These are phyloP conservation scores for Philopedon plagiatum DNA, from an alignment of 2,888 invertebrate species.

Conservation along the genomic window DNA sequence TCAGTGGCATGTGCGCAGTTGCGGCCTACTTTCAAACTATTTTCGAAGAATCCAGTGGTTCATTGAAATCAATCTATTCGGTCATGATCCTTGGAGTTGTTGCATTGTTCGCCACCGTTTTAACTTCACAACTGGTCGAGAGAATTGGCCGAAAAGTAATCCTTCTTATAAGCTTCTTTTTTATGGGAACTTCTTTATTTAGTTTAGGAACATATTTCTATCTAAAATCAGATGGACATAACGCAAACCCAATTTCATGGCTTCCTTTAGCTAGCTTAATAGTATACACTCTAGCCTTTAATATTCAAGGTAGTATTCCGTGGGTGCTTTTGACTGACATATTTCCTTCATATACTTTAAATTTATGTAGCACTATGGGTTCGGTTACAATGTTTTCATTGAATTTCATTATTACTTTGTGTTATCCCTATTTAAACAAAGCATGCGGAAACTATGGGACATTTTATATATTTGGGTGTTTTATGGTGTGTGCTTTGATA, in stretches of 20 bases:
- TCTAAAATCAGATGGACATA: constrained; percentile 59
- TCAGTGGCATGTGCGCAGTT: constrained; percentile 80
- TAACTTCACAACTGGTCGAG: constrained; percentile 83
- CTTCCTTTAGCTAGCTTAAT: constrained; percentile 13
- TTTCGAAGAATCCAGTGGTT: constrained; percentile 70
- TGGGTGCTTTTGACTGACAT: constrained; percentile 88
- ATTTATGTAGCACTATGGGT: constrained; percentile 69
- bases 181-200: constrained; percentile 73
- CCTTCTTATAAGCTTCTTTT: constrained; percentile 77
- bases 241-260: constrained; percentile 12
- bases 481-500: constrained; percentile 13
- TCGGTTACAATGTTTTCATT: constrained; percentile 33
- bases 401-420: constrained; percentile 25
- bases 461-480: constrained; percentile 1
- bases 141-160: constrained; percentile 80
- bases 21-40: constrained; percentile 82
- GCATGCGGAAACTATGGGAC: not conserved
- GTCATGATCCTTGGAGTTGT: constrained; percentile 84
- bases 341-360: constrained; percentile 83
- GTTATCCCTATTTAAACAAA: not conserved
- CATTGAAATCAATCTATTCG: constrained; percentile 73
- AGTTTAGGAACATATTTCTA: constrained; percentile 54
- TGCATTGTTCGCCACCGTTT: constrained; percentile 78
- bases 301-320: constrained; percentile 78
- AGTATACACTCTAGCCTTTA: constrained; percentile 13